Conservation (phyloP, 2,797 vertebrate genomes). For the Chromis chromis region DNA sequence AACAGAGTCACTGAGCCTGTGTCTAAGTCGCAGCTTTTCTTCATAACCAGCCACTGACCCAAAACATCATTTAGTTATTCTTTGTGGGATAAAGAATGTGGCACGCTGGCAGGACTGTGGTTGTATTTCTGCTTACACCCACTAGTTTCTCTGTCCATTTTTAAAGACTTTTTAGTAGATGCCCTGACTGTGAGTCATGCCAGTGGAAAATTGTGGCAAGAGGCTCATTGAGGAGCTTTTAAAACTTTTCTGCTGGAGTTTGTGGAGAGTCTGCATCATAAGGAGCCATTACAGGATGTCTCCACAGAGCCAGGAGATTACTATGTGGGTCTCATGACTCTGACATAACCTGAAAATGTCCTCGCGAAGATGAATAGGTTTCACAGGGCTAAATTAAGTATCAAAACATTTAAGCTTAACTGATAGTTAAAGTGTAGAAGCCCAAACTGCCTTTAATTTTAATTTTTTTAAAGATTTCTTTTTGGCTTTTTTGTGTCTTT, state of each 20-base stretch:
- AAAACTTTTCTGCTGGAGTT: constrained; percentile 54
- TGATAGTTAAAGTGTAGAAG: background rate
- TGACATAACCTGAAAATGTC: constrained; percentile 2
- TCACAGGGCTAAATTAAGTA: background rate
- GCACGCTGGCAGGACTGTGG: constrained; percentile 25
- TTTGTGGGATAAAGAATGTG: constrained; percentile 29
- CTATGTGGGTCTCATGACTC: background rate
- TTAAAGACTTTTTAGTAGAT: constrained; percentile 49
- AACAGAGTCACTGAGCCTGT: constrained; percentile 5
- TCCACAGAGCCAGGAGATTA: background rate
- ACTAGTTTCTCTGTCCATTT: constrained; percentile 33
- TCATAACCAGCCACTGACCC: background rate
- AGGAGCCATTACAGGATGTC: constrained; percentile 16
- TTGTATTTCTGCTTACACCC: constrained; percentile 42
- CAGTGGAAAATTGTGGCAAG: constrained; percentile 55
- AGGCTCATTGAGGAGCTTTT: constrained; percentile 35
- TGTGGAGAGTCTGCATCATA: constrained; percentile 32
- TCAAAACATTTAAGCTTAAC: background rate
- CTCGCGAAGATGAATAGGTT: constrained; percentile 4
- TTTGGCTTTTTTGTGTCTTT: no score
- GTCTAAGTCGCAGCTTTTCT: constrained; percentile 16
- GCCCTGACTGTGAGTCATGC: constrained; percentile 55
- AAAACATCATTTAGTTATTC: constrained; percentile 9
- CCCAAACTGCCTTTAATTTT: no score
- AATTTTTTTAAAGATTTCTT: no score